Evolutionary conservation across 2,888 invertebrate species (phyloP), one percentile per base, ranked within the genome.

Genomic region (Drosophila rubida): DNA sequence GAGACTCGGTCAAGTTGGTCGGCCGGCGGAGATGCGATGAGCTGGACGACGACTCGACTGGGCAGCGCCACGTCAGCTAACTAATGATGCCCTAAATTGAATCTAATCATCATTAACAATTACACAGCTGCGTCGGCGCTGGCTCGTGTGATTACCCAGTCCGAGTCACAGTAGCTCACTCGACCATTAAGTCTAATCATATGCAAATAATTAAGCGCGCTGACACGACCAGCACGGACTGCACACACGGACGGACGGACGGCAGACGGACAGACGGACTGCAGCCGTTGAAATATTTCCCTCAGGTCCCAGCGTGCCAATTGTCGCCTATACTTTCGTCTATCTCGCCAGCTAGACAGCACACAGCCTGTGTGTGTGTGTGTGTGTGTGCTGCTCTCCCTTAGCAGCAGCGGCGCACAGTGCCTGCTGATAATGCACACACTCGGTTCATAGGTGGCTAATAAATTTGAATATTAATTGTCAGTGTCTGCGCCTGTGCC

Each of bases 21-120:
- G n/a, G n/a, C n/a, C n/a, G n/a, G n/a, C n/a, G 42, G 41, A 64
- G 69, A 48, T 63, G 61, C 46, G 19, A 19, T 19, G 19, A 19
- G 19, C 19, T 19, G 61, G 45, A 50, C 61, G 50, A 66, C 39
- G 27, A 58, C n/a, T n/a, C 54, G 42, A 71, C 70, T n/a, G n/a
- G 27, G 27, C 27, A 27, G 9, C 19, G 19, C 64, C 58, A 69
- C 75, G 88, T 79, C 86, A 80, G 88, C 80, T 85, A 89, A 88
- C 91, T 91, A 91, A 91, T 91, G 91, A 90, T 91, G 90, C 91
- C 89, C 87, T 88, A 91, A 91, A 91, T 91, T 91, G 91, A 91
- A 90, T 91, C 91, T 91, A 91, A 91, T 91, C 91, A 91, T 91
- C 91, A 91, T 91, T 91, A 91, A 91, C 91, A 91, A 91, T 91